Evolutionary conservation across 1,140 invertebrate genomes (phyloP), one percentile per base, ranked within the genome.

Genomic region (Maniola jurtina): DNA sequence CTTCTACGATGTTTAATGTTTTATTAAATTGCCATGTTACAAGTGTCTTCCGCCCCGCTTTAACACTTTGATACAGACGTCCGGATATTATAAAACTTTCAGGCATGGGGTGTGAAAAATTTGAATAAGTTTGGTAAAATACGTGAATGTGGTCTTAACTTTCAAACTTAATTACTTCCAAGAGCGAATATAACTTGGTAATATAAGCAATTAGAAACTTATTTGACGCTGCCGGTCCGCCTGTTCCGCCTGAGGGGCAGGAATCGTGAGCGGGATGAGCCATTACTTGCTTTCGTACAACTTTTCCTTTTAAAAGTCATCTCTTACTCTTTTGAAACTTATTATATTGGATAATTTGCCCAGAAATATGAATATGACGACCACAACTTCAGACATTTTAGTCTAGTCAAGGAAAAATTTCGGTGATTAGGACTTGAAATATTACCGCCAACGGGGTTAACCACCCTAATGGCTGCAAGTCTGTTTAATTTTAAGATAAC

Each of bases 191-290:
- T 88, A 89, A 90, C 85, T 89, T 87, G 83, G 86, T 90, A 90
- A 90, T 90, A 89, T 88, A 90, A 90, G 88, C 86, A 90, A 90
- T 90, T 90, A 90, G 88, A 90, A 90, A 90, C 85, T 90, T 90
- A 90, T 90, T 90, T 90, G 86, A 90, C 81, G 85, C 85, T 87
- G 83, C 84, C 85, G 85, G 88, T 88, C 84, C 80, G 85, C 83
- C 81, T 76, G 83, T 79, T 83, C 80, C 79, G 88, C 88, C 88
- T 83, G 81, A 80, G 83, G 88, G 85, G 77, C 65, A 80, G 78
- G 78, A 88, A 81, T 87, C 85, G 85, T 88, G 86, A 87, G 86
- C 84, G 83, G 84, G 88, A 90, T 90, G 86, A 90, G 83, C 85
- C 88, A 90, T 90, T 89, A 89, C 88, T 84, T 87, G 85, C 86